Conservation (phyloP, 92 coral and sea anemone genomes). For the Plumapathes pennacea region DNA sequence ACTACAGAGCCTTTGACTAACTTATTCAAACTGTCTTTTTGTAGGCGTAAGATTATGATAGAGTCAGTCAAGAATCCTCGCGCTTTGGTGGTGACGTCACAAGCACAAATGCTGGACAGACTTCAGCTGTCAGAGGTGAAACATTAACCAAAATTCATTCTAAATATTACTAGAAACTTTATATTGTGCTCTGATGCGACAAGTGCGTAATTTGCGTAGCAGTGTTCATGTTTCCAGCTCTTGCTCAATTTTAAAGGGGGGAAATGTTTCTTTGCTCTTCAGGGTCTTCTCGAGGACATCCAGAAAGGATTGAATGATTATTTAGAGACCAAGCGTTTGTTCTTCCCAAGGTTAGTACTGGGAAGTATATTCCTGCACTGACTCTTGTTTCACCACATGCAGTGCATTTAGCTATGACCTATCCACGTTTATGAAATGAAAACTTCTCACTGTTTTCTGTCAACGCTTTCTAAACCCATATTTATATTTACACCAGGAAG, state of each 20-base stretch:
- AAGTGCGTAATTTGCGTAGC: too few species aligned
- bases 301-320: constrained; percentile 94
- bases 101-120: constrained; percentile 79
- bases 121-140: constrained; percentile 84
- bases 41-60: constrained; percentile 92
- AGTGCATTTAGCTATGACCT: too few species aligned
- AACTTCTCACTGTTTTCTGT: too few species aligned
- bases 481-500: too few species aligned
- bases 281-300: constrained; percentile 89
- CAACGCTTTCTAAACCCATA: too few species aligned
- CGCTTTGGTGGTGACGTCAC: constrained; percentile 81
- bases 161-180: background rate
- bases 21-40: background rate
- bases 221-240: background rate
- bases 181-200: background rate
- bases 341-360: constrained; percentile 99
- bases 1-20: background rate
- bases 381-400: too few species aligned
- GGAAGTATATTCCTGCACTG: too few species aligned
- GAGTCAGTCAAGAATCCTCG: constrained; percentile 85
- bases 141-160: background rate
- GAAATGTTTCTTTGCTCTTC: background rate
- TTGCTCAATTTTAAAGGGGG: background rate
- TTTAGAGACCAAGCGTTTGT: constrained; percentile 92
- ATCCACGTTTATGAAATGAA: too few species aligned